Evolutionary conservation across 2,888 invertebrate genomes (phyloP), one percentile per base, ranked within the genome.

Genomic region (Apodemia duryi): DNA sequence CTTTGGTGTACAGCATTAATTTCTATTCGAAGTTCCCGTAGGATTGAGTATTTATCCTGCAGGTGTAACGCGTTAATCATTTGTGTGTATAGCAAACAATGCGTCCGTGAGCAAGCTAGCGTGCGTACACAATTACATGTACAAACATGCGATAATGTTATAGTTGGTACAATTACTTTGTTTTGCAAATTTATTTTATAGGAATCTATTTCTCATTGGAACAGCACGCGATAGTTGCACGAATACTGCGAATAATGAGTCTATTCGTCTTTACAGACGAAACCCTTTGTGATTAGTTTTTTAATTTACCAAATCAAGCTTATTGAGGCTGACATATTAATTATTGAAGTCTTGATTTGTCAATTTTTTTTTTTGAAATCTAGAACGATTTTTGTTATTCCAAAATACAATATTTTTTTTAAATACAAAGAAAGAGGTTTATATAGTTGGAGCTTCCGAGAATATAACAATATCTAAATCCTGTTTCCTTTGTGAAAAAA

Each of bases 51-150:
- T 46, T 46, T 46, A 46, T 46, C 46, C 46, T 21, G 9, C 52
- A 52, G 52, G 52, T 28, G 21, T 52, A 77, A 78, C 68, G 68
- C 72, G 75, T 71, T 81, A 78, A 78, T 78, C 78, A 79, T 74
- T 74, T 75, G 74, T 74, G 73, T 75, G 67, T 73, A 67, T 54
- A 69, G 69, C 66, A 73, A 73, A 71, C 69, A 70, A 46, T 64
- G 66, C 57, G 57, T 70, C 61, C 63, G 66, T 71, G 64, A 63
- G 67, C 68, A 67, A 65, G 66, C 62, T 63, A 49, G 63, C 61
- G 63, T 67, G 62, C 64, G 61, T 70, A 62, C 52, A 60, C 66
- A 68, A 64, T 35, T 61, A 62, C 66, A 65, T 69, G 67, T 69
- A 68, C 67, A 66, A 72, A 69, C 68, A 67, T 41, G 67, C 67